Conservation (phyloP, 2,888 invertebrate species). For the Amblyjoppa proteus region DNA sequence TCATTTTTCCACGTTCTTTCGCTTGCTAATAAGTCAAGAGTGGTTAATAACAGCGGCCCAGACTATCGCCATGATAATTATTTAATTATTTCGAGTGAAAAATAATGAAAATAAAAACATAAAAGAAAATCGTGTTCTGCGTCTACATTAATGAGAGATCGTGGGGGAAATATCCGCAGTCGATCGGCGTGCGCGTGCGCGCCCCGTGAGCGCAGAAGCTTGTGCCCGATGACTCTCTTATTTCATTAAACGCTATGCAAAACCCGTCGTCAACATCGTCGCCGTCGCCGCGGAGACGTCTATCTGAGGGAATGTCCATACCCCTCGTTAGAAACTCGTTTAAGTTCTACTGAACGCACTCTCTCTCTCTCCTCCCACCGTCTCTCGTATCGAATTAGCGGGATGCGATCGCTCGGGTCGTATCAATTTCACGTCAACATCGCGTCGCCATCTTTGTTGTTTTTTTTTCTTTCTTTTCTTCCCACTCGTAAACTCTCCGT, state of each 20-base stretch:
- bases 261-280: conserved; percentile 57
- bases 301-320: conserved; percentile 20
- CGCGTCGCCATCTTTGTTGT: conserved; percentile 31
- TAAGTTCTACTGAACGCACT: conserved; percentile 45
- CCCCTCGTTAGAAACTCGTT: conserved; percentile 67
- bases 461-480: conserved; percentile 63
- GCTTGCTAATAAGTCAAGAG: conserved; percentile 43
- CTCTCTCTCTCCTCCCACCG: too few relatives aligned
- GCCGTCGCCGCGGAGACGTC: conserved; percentile 42
- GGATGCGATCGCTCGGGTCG: conserved; percentile 69
- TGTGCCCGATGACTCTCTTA: conserved; percentile 6
- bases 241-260: conserved; percentile 13
- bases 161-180: neutral
- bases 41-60: conserved; percentile 44
- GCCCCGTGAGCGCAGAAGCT: neutral
- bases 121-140: neutral
- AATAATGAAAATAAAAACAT: neutral
- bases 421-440: conserved; percentile 69
- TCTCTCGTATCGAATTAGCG: conserved; percentile 64
- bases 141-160: neutral
- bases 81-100: conserved; percentile 44
- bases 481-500: conserved; percentile 53
- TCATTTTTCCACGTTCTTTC: conserved; percentile 11
- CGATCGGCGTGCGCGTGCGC: neutral
- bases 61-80: conserved; percentile 62